These are phyloP conservation scores for Drosophila colorata DNA, from an alignment of 2,888 invertebrate species.

Conservation along the genomic window DNA sequence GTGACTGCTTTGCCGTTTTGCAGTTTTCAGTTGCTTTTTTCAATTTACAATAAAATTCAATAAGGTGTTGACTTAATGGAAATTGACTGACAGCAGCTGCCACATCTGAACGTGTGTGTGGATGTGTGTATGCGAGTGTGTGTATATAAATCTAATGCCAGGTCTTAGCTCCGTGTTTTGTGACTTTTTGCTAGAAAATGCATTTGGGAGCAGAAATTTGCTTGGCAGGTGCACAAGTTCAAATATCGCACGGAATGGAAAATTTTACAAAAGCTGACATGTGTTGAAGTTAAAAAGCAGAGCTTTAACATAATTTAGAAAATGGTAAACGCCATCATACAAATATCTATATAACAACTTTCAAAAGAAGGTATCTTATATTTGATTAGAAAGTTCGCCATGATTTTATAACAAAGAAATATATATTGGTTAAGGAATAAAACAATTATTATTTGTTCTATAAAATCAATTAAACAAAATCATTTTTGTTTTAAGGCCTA, in stretches of 20 bases:
- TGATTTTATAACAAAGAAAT: too few relatives aligned
- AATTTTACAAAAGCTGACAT: slow-evolving; percentile 6
- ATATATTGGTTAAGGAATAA: too few relatives aligned
- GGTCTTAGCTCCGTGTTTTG: slow-evolving; percentile 46
- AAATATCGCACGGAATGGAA: slow-evolving; percentile 15
- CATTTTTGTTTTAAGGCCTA: too few relatives aligned
- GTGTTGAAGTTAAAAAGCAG: background rate
- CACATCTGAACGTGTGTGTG: slow-evolving; percentile 54
- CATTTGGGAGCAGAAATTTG: slow-evolving; percentile 28
- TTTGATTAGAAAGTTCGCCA: too few relatives aligned
- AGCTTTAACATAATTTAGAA: background rate
- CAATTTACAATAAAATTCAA: slow-evolving; percentile 81
- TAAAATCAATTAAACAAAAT: too few relatives aligned
- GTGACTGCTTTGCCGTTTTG: slow-evolving; percentile 48
- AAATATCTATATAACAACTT: too few relatives aligned
- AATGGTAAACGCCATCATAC: too few relatives aligned
- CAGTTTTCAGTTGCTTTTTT: slow-evolving; percentile 63
- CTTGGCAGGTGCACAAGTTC: slow-evolving; percentile 27
- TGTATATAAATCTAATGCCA: slow-evolving; percentile 56
- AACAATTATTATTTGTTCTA: too few relatives aligned
- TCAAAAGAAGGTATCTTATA: too few relatives aligned
- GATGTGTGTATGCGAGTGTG: slow-evolving; percentile 18
- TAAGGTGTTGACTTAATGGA: slow-evolving; percentile 81
- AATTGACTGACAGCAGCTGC: slow-evolving; percentile 79
- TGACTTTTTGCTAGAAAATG: slow-evolving; percentile 43